These are phyloP conservation scores for Andrena flavipes DNA, from an alignment of 2,888 invertebrate genomes.

Conservation along the genomic window DNA sequence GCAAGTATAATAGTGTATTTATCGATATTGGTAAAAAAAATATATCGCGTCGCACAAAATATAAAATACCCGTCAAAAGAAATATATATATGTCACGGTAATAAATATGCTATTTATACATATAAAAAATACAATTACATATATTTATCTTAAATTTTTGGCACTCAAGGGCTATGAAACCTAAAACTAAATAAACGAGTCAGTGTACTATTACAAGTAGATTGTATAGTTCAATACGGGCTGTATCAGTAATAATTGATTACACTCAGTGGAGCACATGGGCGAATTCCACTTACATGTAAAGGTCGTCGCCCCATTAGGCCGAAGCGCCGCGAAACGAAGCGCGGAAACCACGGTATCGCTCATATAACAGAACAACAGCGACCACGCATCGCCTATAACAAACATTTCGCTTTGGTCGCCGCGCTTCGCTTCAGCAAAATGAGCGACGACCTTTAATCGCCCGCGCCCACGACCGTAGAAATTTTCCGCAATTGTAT, in stretches of 20 bases:
- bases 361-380: too few species aligned
- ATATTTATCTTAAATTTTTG: conserved; percentile 24
- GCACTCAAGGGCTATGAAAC: conserved; percentile 16
- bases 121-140: not conserved
- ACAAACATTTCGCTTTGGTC: too few species aligned
- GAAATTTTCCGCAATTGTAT: not conserved
- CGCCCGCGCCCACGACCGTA: too few species aligned
- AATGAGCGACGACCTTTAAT: too few species aligned
- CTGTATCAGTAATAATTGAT: not conserved
- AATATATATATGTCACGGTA: not conserved
- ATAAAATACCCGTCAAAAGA: not conserved
- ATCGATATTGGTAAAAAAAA: too few species aligned
- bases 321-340: too few species aligned
- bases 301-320: too few species aligned
- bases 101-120: conserved; percentile 1
- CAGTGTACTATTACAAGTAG: not conserved
- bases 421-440: too few species aligned
- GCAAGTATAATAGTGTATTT: not conserved
- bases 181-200: not conserved
- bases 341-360: too few species aligned
- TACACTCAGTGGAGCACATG: not conserved
- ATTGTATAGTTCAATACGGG: not conserved
- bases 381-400: too few species aligned
- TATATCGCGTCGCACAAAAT: not conserved
- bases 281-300: not conserved